These are phyloP conservation scores for Heterocephalus glaber DNA, from an alignment of 2,113 vertebrate genomes.

Conservation along the genomic window DNA sequence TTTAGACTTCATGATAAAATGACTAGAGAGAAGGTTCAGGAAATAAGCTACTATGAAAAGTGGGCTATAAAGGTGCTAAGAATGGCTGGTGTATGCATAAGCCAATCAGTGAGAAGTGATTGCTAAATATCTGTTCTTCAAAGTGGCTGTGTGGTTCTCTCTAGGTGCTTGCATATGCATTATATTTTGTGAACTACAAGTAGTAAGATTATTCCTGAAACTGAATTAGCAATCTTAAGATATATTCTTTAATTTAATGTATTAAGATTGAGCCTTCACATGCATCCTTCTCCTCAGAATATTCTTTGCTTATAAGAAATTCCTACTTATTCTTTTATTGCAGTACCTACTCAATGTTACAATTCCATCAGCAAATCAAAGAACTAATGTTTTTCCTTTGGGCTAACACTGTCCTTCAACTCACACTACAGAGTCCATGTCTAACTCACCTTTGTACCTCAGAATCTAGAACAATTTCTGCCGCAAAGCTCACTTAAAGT, in stretches of 20 bases:
- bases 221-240: conserved; percentile 5
- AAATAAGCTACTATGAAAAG: conserved; percentile 12
- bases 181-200: conserved; percentile 6
- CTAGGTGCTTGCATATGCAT: neutral
- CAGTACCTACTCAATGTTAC: neutral
- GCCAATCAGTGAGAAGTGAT: neutral
- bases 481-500: neutral
- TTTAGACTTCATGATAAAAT: neutral
- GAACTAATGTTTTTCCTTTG: conserved; percentile 25
- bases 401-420: neutral
- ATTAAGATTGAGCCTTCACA: neutral
- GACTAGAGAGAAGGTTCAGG: neutral
- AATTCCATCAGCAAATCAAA: neutral
- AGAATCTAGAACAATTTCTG: neutral
- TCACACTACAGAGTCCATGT: neutral
- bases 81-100: neutral
- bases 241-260: conserved; percentile 44
- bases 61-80: neutral
- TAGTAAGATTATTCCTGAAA: neutral
- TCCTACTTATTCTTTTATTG: neutral
- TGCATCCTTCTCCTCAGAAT: neutral
- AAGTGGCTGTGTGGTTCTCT: neutral
- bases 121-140: neutral
- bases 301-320: conserved; percentile 45
- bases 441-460: neutral